Conservation (phyloP, 2,113 vertebrate species). For the Atrichornis clamosus region DNA sequence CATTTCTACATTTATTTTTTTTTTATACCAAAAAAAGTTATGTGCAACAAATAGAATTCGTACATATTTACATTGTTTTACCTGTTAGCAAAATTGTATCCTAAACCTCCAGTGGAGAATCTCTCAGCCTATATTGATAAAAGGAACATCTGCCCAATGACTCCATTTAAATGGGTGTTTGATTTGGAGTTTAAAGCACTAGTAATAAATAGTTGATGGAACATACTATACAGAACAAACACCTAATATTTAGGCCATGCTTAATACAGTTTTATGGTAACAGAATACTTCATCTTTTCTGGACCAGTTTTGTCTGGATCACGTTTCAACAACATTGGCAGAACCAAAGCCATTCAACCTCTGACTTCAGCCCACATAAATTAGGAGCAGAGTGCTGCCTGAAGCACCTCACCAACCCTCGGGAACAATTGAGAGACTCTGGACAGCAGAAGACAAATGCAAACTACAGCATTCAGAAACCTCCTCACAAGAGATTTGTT, state of each 20-base stretch:
- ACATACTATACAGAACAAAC: conserved; percentile 70
- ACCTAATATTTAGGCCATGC: conserved; percentile 74
- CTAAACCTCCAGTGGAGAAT: conserved; percentile 69
- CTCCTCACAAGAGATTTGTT: not conserved
- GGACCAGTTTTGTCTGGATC: conserved; percentile 24
- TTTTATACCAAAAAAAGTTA: conserved; percentile 82
- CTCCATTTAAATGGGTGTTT: conserved; percentile 52
- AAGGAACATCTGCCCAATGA: conserved; percentile 68
- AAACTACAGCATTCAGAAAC: not conserved
- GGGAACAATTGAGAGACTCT: not conserved
- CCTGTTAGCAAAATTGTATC: conserved; percentile 75
- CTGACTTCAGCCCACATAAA: not conserved
- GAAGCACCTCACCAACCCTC: not conserved
- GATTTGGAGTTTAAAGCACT: conserved; percentile 70
- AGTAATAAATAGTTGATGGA: conserved; percentile 70
- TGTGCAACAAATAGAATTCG: conserved; percentile 84
- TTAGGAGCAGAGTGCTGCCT: conserved; percentile 35
- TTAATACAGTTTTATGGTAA: conserved; percentile 67
- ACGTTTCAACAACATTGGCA: not conserved
- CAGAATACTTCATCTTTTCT: conserved; percentile 55
- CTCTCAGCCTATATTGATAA: conserved; percentile 46
- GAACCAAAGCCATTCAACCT: not conserved
- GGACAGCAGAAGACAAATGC: not conserved
- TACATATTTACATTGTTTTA: conserved; percentile 82
- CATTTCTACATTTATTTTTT: conserved; percentile 80